Conservation (phyloP, 2,113 vertebrate genomes). For the Brachirus orientalis region DNA sequence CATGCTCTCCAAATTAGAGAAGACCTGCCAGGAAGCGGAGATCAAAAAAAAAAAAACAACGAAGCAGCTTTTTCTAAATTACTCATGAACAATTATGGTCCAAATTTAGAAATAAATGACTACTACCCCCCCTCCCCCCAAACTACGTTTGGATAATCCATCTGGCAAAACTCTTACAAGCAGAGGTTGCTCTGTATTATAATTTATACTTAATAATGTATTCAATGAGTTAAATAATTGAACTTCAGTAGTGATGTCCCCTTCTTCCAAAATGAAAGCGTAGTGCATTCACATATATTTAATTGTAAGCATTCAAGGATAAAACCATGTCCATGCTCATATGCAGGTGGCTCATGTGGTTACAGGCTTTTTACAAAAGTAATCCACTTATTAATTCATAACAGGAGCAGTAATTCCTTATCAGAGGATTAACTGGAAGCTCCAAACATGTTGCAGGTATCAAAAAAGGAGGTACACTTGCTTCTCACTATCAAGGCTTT, state of each 20-base stretch:
- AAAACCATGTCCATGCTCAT: constrained; percentile 8
- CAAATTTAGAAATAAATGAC: constrained; percentile 19
- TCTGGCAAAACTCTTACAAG: constrained; percentile 17
- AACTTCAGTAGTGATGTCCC: constrained; percentile 28
- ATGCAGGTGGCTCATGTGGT: constrained; percentile 32
- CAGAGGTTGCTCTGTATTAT: constrained; percentile 29
- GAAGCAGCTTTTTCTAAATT: constrained; percentile 16
- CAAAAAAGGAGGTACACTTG: constrained; percentile 39
- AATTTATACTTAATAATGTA: constrained; percentile 38
- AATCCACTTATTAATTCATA: constrained; percentile 65
- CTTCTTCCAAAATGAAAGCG: not conserved
- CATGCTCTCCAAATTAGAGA: constrained; percentile 1
- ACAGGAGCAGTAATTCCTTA: constrained; percentile 57
- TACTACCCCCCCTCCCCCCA: not conserved
- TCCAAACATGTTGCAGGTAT: constrained; percentile 36
- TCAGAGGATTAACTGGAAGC: constrained; percentile 65
- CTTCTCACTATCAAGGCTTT: constrained; percentile 52
- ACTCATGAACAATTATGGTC: not conserved
- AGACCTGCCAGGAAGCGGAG: not conserved
- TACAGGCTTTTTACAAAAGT: constrained; percentile 47
- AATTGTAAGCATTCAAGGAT: constrained; percentile 23
- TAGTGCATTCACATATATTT: constrained; percentile 9
- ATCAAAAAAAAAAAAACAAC: not conserved
- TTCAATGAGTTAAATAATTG: constrained; percentile 44
- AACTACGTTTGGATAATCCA: no score